A percentile compares a stretch with the other conserved stretches of the same genome.
These are phyloP conservation scores for Drosophila neotestacea DNA, from an alignment of 2,888 invertebrate species.

Conservation along the genomic window DNA sequence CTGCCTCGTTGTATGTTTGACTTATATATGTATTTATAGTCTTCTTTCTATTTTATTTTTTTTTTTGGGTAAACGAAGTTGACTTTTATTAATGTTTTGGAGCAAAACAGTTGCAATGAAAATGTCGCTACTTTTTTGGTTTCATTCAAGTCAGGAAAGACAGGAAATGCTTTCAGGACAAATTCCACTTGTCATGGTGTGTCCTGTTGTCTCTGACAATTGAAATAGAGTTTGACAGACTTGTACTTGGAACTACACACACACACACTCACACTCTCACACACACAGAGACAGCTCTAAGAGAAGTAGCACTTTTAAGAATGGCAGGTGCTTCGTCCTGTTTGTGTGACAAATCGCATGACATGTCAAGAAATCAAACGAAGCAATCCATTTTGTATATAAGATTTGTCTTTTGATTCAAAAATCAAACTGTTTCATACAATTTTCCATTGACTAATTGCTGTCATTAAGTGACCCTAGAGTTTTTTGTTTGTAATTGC, in stretches of 20 bases:
- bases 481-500: neutral
- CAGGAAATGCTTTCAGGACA: conserved; percentile 73
- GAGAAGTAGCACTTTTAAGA: neutral
- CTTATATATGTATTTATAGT: neutral
- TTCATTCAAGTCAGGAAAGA: conserved; percentile 31
- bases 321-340: conserved; percentile 27
- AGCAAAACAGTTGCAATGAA: conserved; percentile 13
- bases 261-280: conserved; percentile 5
- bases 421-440: neutral
- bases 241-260: conserved; percentile 9
- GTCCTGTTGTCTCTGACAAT: conserved; percentile 34
- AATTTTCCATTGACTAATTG: conserved; percentile 35
- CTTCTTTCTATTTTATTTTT: neutral
- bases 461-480: conserved; percentile 14
- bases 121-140: conserved; percentile 9
- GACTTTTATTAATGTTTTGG: conserved; percentile 69
- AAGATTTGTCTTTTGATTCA: neutral
- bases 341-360: conserved; percentile 60
- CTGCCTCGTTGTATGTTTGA: neutral
- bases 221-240: conserved; percentile 45
- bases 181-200: conserved; percentile 75
- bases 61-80: conserved; percentile 21
- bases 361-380: conserved; percentile 20
- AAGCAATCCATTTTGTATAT: conserved; percentile 10
- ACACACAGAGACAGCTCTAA: neutral